Base-by-base conservation (phyloP, 2,888 invertebrate genomes). In the Temnothorax ravouxi region DNA sequence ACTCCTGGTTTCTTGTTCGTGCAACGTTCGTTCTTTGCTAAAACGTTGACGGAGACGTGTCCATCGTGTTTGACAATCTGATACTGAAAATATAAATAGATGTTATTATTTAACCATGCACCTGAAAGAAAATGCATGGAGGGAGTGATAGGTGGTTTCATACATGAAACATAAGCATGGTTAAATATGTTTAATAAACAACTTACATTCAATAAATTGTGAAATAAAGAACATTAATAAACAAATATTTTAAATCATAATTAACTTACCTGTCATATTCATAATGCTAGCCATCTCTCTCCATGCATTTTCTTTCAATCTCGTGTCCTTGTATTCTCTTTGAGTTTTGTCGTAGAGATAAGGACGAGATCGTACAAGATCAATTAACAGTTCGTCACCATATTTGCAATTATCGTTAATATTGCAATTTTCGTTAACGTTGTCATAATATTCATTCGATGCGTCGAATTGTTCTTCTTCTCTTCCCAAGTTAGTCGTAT, bases 241-340 rank as follows among this genome's bases (percentile, higher is more conserved):
- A 41, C 21, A 64, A 64, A 41, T 64, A 21, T 41, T 41, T 64
- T 21, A 64, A 64, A 64, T 41, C 11, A 59, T 62, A 41, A 64
- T 61, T 34, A 64, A 64, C 64, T 41, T 64, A 41, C 41, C n/a
- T 64, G 64, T 64, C 11, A 64, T 64, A 64, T 62, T 62, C 38
- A 62, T n/a, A 62, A 38, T 38, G 18, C 9, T 15, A 18, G 29
- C 50, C 29, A 29, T 50, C 18, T 69, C 50, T 69, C 11, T 50
- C 29, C n/a, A 47, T 69, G 38, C n/a, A 64, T 64, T 64, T 38
- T 64, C 38, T 34, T 64, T 64, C n/a, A 64, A n/a, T n/a, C n/a
- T 64, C 13, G 11, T 64, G 38, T 62, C n/a, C 21, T 64, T 64
- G 9, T 21, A 64, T 11, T 64, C 38, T 64, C 11, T 25, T 25